phyloP scores from a whole-genome alignment of 2,797 vertebrate genomes.

The Ficedula albicollis region DNA sequence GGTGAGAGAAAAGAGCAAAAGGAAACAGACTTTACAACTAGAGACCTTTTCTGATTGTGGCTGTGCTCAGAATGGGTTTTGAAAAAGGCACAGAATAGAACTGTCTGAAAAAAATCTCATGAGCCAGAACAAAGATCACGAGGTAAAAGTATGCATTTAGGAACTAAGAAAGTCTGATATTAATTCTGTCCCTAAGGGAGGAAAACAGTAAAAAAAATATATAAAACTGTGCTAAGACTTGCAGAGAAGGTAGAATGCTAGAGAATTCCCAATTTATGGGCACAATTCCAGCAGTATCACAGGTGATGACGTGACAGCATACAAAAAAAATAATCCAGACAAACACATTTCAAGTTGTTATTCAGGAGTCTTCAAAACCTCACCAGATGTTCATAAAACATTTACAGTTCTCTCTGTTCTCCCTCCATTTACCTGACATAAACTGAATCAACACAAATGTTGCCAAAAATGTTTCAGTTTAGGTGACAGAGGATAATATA shows the following conservation, averaged over 20 bases:
- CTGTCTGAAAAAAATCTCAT: background rate
- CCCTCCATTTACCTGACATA: background rate
- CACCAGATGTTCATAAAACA: background rate
- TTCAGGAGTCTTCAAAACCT: conserved; percentile 4
- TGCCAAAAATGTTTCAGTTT: background rate
- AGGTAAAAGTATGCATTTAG: background rate
- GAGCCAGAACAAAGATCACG: background rate
- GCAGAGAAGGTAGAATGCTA: background rate
- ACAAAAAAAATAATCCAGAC: background rate
- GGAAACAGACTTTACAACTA: background rate
- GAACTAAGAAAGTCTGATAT: background rate
- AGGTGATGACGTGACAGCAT: background rate
- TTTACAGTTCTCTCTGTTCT: background rate
- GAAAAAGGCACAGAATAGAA: background rate
- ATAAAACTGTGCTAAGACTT: background rate
- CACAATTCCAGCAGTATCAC: background rate
- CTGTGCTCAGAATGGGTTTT: background rate
- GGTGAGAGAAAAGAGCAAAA: background rate
- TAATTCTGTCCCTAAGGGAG: background rate
- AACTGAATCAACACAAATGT: background rate
- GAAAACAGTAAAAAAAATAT: background rate
- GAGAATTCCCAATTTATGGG: background rate
- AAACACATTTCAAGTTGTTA: background rate
- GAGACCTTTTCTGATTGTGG: background rate
- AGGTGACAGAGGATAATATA: background rate